These are phyloP conservation scores for Meleagris gallopavo DNA, from an alignment of 2,113 vertebrate genomes.

Conservation along the genomic window DNA sequence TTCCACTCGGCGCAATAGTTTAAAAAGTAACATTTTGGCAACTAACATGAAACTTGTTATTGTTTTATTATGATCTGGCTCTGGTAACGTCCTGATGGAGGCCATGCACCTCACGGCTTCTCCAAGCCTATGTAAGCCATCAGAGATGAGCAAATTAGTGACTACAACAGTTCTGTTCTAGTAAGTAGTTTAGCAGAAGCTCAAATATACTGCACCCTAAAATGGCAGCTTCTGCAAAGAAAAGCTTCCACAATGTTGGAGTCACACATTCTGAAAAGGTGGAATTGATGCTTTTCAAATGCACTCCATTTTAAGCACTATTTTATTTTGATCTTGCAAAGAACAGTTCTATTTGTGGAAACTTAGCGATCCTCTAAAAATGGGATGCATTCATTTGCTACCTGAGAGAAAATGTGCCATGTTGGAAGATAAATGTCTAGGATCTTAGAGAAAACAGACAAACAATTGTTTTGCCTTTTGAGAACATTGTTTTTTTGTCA, in stretches of 20 bases:
- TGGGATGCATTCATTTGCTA: background rate
- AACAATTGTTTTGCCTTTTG: conserved; percentile 46
- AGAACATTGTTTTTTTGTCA: conserved; percentile 49
- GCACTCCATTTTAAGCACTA: background rate
- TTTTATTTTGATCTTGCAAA: conserved; percentile 21
- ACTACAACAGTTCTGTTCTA: background rate
- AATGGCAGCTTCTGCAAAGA: background rate
- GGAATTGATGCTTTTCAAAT: background rate
- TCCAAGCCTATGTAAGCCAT: background rate
- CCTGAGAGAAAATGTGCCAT: conserved; percentile 17
- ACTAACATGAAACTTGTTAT: background rate
- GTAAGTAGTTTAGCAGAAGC: background rate
- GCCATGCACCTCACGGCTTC: background rate
- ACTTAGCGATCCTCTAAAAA: conserved; percentile 19
- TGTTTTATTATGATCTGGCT: background rate
- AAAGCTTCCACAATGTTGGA: background rate
- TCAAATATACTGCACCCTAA: background rate
- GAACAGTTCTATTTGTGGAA: conserved; percentile 32
- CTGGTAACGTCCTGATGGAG: background rate
- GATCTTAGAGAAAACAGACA: conserved; percentile 48
- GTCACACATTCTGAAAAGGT: background rate
- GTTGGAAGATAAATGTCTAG: conserved; percentile 51
- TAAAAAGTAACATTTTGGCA: background rate
- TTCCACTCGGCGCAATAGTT: background rate
- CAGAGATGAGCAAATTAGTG: background rate